Percentiles rank a stretch among this genome's conserved stretches.
phyloP scores from a whole-genome alignment of 2,888 invertebrate genomes.

The Drosophila bunnanda region DNA sequence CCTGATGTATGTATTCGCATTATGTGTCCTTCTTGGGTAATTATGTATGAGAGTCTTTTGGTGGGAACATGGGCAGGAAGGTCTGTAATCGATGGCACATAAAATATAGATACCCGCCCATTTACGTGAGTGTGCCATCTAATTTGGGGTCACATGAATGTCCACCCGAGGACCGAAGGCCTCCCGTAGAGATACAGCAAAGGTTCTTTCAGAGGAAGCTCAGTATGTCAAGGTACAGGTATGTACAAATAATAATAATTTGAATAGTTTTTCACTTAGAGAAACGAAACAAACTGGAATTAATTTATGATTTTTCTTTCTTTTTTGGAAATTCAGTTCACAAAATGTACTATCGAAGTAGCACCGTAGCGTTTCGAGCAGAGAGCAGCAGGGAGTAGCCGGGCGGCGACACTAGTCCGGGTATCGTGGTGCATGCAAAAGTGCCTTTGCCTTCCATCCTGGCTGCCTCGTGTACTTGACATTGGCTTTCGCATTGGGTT shows the following conservation, averaged over 20 bases:
- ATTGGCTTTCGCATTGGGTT: constrained; percentile 49
- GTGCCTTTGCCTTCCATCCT: constrained; percentile 31
- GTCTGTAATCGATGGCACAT: constrained; percentile 65
- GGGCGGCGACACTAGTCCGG: constrained; percentile 1
- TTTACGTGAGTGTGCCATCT: constrained; percentile 39
- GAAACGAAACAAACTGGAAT: background rate
- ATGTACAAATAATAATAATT: background rate
- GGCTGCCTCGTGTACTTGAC: constrained; percentile 67
- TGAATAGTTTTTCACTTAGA: background rate
- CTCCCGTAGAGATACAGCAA: constrained; percentile 15
- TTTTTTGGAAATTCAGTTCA: no score
- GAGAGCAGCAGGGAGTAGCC: background rate
- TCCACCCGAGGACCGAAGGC: constrained; percentile 32
- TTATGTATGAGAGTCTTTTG: background rate
- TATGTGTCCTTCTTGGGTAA: constrained; percentile 23
- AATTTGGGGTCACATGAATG: constrained; percentile 33
- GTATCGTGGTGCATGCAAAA: constrained; percentile 50
- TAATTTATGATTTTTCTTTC: background rate
- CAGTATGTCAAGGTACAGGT: background rate
- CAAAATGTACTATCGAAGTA: background rate
- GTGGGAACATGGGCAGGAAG: background rate
- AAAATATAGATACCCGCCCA: constrained; percentile 63
- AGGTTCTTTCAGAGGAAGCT: background rate
- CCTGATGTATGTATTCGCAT: constrained; percentile 8
- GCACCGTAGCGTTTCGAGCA: constrained; percentile 6